Evolutionary conservation across 2,113 vertebrate species (phyloP).

Genomic region (Hyperoodon ampullatus): DNA sequence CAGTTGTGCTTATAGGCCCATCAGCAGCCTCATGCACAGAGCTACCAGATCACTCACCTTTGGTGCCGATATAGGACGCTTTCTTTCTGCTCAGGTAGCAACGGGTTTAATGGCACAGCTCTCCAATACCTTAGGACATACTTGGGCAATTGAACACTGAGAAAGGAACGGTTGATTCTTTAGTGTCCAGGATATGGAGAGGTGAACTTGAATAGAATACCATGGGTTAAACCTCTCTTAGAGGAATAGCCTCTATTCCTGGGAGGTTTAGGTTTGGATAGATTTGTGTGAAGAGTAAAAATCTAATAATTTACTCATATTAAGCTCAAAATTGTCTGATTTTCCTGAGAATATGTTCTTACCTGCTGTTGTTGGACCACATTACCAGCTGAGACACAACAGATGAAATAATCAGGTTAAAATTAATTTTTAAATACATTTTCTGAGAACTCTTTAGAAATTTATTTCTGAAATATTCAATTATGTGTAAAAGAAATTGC

Average conservation of each 20-base stretch:
- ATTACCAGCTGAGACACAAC: background rate
- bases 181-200: background rate
- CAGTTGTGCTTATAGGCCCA: background rate
- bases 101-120: background rate
- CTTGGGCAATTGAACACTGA: background rate
- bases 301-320: background rate
- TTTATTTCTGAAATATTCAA: constrained; percentile 63
- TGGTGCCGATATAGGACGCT: background rate
- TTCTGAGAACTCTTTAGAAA: constrained; percentile 59
- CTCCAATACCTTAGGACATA: background rate
- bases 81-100: background rate
- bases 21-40: background rate
- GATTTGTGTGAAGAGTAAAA: constrained; percentile 1
- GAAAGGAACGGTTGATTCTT: background rate
- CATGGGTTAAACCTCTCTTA: background rate
- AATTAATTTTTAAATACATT: constrained; percentile 65
- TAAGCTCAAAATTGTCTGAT: background rate
- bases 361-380: background rate
- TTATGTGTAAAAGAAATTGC: constrained; percentile 61
- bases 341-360: background rate
- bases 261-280: background rate
- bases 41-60: background rate
- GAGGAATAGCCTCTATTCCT: background rate
- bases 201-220: background rate
- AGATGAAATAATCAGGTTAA: constrained; percentile 59